These are phyloP conservation scores for Agonopterix arenella DNA, from an alignment of 2,888 invertebrate genomes.

Conservation along the genomic window DNA sequence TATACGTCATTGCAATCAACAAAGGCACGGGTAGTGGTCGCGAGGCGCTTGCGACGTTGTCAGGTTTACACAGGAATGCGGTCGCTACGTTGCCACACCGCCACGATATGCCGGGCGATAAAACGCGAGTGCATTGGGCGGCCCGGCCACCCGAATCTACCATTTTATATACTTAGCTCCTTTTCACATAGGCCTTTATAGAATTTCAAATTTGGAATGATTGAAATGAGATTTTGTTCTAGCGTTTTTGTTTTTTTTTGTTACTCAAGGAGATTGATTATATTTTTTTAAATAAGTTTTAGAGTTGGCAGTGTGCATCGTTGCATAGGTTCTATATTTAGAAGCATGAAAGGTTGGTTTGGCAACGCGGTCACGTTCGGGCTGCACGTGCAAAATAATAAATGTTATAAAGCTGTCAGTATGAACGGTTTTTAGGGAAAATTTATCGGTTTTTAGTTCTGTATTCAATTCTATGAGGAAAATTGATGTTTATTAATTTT, in stretches of 20 bases:
- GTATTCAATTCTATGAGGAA: too few relatives aligned
- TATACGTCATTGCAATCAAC: conserved; percentile 43
- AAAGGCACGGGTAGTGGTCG: conserved; percentile 39
- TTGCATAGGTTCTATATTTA: conserved; percentile 36
- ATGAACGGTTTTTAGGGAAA: too few relatives aligned
- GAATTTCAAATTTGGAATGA: too few relatives aligned
- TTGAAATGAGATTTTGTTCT: conserved; percentile 9
- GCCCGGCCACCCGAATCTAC: conserved; percentile 59
- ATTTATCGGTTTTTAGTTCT: too few relatives aligned
- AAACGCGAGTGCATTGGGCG: conserved; percentile 67
- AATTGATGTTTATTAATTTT: too few relatives aligned
- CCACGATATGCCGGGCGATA: conserved; percentile 50
- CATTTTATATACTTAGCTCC: conserved; percentile 36
- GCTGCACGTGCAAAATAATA: conserved; percentile 24
- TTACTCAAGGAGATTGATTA: too few relatives aligned
- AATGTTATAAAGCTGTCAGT: background rate
- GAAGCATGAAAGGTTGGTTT: conserved; percentile 40
- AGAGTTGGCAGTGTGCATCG: conserved; percentile 1
- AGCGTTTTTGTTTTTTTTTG: background rate
- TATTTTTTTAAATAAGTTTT: too few relatives aligned
- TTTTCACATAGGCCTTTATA: background rate
- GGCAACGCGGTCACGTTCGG: conserved; percentile 39
- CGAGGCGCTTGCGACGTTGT: conserved; percentile 57
- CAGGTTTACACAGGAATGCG: conserved; percentile 59
- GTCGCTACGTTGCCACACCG: conserved; percentile 61